phyloP scores from a whole-genome alignment of 2,797 vertebrate species.

The Phalanger gymnotis region DNA sequence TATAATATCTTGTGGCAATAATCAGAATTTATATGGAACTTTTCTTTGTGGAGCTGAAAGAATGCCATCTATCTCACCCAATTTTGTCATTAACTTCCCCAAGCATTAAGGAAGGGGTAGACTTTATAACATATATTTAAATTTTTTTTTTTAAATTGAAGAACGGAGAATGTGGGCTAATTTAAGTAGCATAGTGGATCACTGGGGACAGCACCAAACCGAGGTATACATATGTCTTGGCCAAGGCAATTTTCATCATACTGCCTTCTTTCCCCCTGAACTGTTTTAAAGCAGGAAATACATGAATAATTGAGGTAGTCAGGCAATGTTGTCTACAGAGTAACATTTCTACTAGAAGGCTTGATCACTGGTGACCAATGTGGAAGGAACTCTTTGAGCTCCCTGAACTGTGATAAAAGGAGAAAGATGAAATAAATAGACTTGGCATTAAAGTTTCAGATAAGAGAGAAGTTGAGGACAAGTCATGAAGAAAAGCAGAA shows the following conservation, averaged over 20 bases:
- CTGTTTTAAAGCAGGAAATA: not conserved
- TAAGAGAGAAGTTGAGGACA: not conserved
- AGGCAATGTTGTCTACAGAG: not conserved
- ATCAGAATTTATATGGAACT: not conserved
- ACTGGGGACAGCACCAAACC: not conserved
- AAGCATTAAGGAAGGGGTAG: slow-evolving; percentile 42
- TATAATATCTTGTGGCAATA: slow-evolving; percentile 36
- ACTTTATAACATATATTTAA: not conserved
- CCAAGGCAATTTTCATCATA: slow-evolving; percentile 13
- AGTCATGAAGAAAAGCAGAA: not conserved
- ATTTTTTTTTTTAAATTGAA: slow-evolving; percentile 10
- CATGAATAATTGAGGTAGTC: not conserved
- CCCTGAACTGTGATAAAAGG: not conserved
- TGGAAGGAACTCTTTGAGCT: not conserved
- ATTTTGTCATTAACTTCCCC: slow-evolving; percentile 26
- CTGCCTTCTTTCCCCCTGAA: not conserved
- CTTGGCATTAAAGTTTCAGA: not conserved
- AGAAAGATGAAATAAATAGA: not conserved
- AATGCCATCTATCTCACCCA: not conserved
- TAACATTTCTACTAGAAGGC: not conserved
- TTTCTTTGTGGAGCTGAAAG: slow-evolving; percentile 33
- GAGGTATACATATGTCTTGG: not conserved
- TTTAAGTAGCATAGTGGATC: not conserved
- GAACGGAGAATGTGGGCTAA: slow-evolving; percentile 6
- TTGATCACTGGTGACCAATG: not conserved